Evolutionary conservation across 2,888 invertebrate genomes (phyloP).

Genomic region (Heteromurus nitidus): DNA sequence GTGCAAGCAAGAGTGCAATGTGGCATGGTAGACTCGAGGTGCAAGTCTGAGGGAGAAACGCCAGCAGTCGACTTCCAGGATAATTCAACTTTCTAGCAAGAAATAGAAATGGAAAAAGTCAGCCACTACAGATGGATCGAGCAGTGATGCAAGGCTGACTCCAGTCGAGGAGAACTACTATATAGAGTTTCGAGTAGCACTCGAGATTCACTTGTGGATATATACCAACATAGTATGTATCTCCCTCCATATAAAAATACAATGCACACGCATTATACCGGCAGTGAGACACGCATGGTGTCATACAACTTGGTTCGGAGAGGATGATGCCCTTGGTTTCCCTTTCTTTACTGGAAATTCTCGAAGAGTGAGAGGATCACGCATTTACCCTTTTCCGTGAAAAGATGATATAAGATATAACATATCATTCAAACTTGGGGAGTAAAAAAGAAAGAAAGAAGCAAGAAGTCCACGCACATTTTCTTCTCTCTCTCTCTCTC

Average conservation of each 20-base stretch:
- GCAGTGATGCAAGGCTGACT: slow-evolving; percentile 43
- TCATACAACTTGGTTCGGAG: slow-evolving; percentile 42
- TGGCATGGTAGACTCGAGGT: background rate
- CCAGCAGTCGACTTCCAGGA: slow-evolving; percentile 41
- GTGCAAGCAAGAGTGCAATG: background rate
- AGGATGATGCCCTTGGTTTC: slow-evolving; percentile 24
- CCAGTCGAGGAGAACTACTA: background rate
- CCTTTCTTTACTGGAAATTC: background rate
- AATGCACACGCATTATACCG: background rate
- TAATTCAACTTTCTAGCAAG: slow-evolving; percentile 54
- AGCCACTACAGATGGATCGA: slow-evolving; percentile 36
- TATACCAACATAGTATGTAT: background rate
- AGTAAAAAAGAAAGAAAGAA: slow-evolving; percentile 17
- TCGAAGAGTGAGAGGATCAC: slow-evolving; percentile 5
- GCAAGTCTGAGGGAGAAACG: slow-evolving; percentile 41
- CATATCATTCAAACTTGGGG: slow-evolving; percentile 20
- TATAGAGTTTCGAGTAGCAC: background rate
- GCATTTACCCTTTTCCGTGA: slow-evolving; percentile 35
- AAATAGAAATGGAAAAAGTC: slow-evolving; percentile 53
- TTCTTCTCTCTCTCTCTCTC: slow-evolving; percentile 36
- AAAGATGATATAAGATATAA: background rate
- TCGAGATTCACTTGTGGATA: background rate
- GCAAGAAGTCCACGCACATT: slow-evolving; percentile 33
- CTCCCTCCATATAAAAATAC: background rate
- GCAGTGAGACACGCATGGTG: background rate